Evolutionary conservation across 2,888 invertebrate species (phyloP), one percentile per base, ranked within the genome.

Genomic region (Rutpela maculata): DNA sequence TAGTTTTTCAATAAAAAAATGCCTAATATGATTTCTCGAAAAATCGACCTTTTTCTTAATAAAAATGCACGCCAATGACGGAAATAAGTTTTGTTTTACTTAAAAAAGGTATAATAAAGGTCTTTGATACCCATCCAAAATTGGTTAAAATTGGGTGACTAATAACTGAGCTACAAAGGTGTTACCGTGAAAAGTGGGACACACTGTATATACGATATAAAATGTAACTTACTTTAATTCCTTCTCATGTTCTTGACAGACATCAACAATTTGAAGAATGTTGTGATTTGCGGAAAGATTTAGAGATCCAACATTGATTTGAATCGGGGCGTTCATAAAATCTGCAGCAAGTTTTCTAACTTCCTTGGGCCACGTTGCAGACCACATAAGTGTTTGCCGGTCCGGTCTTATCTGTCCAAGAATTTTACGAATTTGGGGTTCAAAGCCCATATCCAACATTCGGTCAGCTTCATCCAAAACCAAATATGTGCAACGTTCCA

Each of bases 391-490:
- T 12, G 97, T 98, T 90, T 99, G 99, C 86, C 99, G 92, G 88
- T 98, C 98, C 18, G 98, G 98, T 82, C 98, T 92, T 85, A 98
- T 97, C 90, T 98, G 98, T 87, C 96, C 96, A 84, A 98, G 93
- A 85, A 98, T 97, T 90, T 97, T 97, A 74, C 98, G 93, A 84
- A 98, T 98, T 89, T 98, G 98, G 1, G 98, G 98, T 89, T 98
- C 98, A 89, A 98, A 98, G 80, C 98, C 98, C 98, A 99, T 98
- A 90, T 98, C 98, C 86, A 98, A 92, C 98, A 98, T 98, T 67
- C 98, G 93, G 89, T 98, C 99, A 81, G 99, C 99, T 90, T 99
- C 98, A 90, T 98, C 98, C 80, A 98, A 90, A 17, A 97, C 97
- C 80, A 98, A 91, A 89, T 97, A 98, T 12, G 97, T 97, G 84